phyloP scores from a whole-genome alignment of 2,797 vertebrate genomes.

The Sciurus vulgaris region DNA sequence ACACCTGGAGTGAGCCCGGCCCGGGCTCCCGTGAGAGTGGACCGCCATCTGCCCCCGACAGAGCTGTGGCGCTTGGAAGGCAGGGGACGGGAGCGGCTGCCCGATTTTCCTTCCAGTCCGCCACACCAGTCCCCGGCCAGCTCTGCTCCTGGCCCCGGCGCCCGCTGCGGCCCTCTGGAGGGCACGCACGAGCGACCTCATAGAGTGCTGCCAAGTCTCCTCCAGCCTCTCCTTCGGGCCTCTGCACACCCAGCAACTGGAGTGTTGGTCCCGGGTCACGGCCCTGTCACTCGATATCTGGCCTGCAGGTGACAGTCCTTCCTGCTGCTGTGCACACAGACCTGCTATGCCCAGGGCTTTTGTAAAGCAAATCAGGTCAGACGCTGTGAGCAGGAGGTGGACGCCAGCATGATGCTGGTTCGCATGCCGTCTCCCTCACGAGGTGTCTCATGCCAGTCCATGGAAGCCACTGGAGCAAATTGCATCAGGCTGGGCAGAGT shows the following conservation, averaged over 20 bases:
- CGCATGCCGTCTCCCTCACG: background rate
- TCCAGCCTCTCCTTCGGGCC: background rate
- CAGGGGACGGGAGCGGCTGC: rapidly evolving
- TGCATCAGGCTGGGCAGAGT: rapidly evolving
- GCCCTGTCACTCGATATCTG: rapidly evolving
- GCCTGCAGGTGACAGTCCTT: rapidly evolving
- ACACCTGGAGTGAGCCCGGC: too few relatives aligned
- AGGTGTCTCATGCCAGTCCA: background rate
- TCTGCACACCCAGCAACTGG: background rate
- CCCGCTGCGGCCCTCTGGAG: background rate
- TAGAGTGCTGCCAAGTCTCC: background rate
- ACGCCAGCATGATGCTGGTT: rapidly evolving
- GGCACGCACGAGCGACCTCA: background rate
- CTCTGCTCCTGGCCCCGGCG: background rate
- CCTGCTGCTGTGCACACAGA: rapidly evolving
- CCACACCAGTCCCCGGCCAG: background rate
- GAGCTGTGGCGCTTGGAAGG: background rate
- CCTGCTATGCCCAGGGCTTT: rapidly evolving
- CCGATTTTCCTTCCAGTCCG: background rate
- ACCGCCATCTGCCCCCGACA: rapidly evolving
- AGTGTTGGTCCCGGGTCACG: background rate
- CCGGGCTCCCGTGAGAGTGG: rapidly evolving
- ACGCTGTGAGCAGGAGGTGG: rapidly evolving
- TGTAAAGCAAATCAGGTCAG: background rate
- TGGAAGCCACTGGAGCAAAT: background rate